Conservation (phyloP, 2,797 vertebrate genomes). For the Bradypodion ventrale region DNA sequence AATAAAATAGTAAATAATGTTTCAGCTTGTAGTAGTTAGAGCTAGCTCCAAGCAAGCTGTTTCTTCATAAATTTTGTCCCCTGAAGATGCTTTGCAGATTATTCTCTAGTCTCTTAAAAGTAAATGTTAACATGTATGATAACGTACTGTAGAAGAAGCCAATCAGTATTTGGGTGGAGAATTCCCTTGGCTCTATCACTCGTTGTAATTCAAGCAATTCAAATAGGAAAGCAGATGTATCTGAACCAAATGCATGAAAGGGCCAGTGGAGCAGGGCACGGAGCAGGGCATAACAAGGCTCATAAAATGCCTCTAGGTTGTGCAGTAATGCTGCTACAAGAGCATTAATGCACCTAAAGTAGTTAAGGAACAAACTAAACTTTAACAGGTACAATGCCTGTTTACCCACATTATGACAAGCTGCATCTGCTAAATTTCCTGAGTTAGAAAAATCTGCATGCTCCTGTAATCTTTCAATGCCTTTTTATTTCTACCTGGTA, state of each 20-base stretch:
- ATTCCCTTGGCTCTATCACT: neutral
- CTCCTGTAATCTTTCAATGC: neutral
- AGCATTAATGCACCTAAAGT: neutral
- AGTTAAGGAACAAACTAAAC: neutral
- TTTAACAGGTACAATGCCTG: neutral
- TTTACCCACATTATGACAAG: neutral
- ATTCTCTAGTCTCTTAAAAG: neutral
- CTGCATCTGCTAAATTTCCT: neutral
- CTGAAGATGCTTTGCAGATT: neutral
- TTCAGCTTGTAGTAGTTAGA: neutral
- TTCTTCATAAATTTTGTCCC: neutral
- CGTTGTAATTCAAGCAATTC: neutral
- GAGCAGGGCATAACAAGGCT: neutral
- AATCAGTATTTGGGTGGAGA: neutral
- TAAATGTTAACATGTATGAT: neutral
- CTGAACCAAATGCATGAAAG: neutral
- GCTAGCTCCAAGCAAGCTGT: neutral
- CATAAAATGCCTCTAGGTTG: neutral
- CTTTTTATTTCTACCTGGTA: constrained; percentile 1
- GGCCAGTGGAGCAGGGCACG: neutral
- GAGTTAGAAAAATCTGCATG: neutral
- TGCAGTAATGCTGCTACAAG: neutral
- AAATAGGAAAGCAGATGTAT: neutral
- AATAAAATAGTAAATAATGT: too few relatives aligned
- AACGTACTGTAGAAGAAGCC: neutral